These are phyloP conservation scores for Drosophila setosimentum DNA, from an alignment of 2,888 invertebrate genomes.

Conservation along the genomic window DNA sequence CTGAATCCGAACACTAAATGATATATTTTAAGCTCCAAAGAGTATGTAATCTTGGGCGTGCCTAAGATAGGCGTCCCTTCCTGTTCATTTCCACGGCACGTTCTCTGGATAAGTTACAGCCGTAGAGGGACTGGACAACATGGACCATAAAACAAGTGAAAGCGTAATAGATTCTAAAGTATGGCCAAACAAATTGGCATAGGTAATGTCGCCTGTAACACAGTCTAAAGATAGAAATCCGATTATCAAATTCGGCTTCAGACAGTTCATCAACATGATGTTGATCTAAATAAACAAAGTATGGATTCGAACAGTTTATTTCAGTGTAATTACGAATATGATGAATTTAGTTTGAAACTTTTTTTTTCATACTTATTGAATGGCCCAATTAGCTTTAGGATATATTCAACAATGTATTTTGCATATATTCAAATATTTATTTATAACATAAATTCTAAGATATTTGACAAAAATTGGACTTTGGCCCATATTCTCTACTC, in stretches of 20 bases:
- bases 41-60: background rate
- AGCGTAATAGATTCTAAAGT: background rate
- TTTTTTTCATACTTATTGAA: background rate
- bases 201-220: background rate
- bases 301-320: fast-evolving
- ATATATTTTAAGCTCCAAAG: background rate
- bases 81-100: background rate
- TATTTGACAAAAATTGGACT: background rate
- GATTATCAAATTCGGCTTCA: background rate
- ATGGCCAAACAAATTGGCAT: background rate
- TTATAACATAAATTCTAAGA: background rate
- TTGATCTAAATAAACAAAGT: background rate
- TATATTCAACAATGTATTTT: background rate
- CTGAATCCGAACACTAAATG: no score
- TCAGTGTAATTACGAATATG: background rate
- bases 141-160: background rate
- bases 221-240: background rate
- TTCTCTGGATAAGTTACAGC: background rate
- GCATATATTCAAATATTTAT: background rate
- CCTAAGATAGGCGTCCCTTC: background rate
- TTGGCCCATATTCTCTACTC: background rate
- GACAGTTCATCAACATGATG: background rate
- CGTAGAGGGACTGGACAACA: background rate
- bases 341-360: background rate
- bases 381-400: background rate